Evolutionary conservation across 2,888 invertebrate species (phyloP), one percentile per base, ranked within the genome.

Genomic region (Laspeyria flexula): DNA sequence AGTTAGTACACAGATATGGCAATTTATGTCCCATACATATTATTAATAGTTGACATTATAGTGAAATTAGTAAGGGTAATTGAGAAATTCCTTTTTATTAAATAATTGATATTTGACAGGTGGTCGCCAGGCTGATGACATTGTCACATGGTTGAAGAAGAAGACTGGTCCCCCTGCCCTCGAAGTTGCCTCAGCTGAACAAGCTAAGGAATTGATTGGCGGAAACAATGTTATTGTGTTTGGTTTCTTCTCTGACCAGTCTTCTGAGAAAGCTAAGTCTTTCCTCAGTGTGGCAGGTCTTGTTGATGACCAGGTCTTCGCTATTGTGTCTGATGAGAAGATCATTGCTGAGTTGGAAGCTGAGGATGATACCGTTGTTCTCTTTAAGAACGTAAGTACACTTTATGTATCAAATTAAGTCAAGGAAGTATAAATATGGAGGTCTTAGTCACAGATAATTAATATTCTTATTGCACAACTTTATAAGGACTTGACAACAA

Each of bases 111-210:
- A 5, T 37, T 45, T 45, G 21, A 12, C 67, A 96, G 97, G 98
- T 90, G 99, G 98, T 49, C 96, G 99, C 74, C 96, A 96, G 85
- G 96, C 97, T 70, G 96, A 96, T 65, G 98, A 98, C 59, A 99
- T 99, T 79, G 95, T 99, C 55, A 93, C 93, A 69, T 99, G 99
- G 99, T 88, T 99, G 57, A 94, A 95, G 85, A 99, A 99, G 94
- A 99, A 99, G 94, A 98, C 98, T 78, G 99, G 99, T 45, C 99
- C 99, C 43, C 96, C 98, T 54, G 99, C 98, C n/a, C 94, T 95
- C 71, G 95, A 95, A 60, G 88, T 99, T 31, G 85, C 93, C 27
- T 94, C 95, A 5, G 95, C 96, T 1, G 97, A 97, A 47, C 97
- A 96, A 63, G 96, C 96, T 48, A 97, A 97, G 84, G 94, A 95